Evolutionary conservation across 2,113 vertebrate species (phyloP), one percentile per base, ranked within the genome.

Genomic region (Dromas ardeola): DNA sequence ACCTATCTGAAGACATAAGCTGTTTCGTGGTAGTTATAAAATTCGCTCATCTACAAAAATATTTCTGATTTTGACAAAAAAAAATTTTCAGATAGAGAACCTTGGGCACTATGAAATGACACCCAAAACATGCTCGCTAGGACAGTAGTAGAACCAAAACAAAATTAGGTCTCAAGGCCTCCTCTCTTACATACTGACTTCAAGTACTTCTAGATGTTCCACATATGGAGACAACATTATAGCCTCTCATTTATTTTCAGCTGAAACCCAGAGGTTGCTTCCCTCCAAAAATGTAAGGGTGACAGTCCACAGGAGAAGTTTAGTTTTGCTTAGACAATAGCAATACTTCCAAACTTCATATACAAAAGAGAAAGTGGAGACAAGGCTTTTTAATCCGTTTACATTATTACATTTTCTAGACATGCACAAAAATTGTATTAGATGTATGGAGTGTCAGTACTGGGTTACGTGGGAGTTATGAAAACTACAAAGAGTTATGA

Each of bases 391-490:
- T 50, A 20, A 61, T 19, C 13, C 22, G 7, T 90, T 93, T n/a
- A 45, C 25, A 19, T 40, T 43, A 58, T 34, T 53, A 90, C 4
- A 22, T 73, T 10, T 6, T 78, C 42, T 29, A 89, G 50, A 40
- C 5, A 17, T 0, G 9, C 34, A 58, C 13, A 67, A 53, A 69
- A 50, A 42, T 8, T 50, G 18, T 27, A 61, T 29, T 26, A 36
- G 9, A 25, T 23, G 18, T 42, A 55, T 0, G 2, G n/a, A 49
- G 8, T 36, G 26, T 32, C 49, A 34, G 21, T 55, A 69, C 5
- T 43, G 21, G 13, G 34, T 50, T 79, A 81, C 0, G 0, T 17
- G 3, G 27, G 53, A 89, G 9, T 81, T 67, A 71, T 0, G 3
- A 80, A 86, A 86, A 47, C 14, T n/a, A 45, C 4, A 52, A 59